These are phyloP conservation scores for Hyaena hyaena DNA, from an alignment of 2,113 vertebrate species.

Conservation along the genomic window DNA sequence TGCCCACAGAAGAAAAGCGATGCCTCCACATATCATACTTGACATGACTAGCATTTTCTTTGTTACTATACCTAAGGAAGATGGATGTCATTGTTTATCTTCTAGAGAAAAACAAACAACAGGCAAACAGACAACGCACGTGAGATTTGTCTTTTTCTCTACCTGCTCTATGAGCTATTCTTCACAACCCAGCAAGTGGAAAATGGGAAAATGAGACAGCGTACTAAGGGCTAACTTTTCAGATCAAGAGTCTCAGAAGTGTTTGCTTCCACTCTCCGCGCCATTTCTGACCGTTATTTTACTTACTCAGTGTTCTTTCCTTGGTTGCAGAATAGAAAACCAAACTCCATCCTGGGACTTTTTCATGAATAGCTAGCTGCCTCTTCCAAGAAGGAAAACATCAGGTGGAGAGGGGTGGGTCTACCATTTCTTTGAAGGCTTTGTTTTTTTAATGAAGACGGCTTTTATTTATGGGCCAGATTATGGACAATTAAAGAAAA, in stretches of 20 bases:
- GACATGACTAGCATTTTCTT: slow-evolving; percentile 23
- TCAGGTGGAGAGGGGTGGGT: background rate
- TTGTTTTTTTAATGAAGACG: background rate
- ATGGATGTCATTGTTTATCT: background rate
- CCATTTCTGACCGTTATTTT: background rate
- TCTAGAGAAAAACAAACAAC: background rate
- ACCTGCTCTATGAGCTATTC: background rate
- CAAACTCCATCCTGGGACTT: background rate
- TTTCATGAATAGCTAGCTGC: background rate
- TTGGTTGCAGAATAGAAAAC: background rate
- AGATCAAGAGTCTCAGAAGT: background rate
- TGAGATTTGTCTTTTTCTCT: background rate
- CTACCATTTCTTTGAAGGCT: background rate
- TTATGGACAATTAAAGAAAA: background rate
- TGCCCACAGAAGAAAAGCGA: slow-evolving; percentile 55
- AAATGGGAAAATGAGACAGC: background rate
- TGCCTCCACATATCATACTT: background rate
- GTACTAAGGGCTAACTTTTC: background rate
- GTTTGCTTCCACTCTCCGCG: background rate
- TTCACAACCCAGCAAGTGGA: background rate
- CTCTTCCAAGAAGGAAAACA: background rate
- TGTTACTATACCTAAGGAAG: background rate
- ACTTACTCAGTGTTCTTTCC: background rate
- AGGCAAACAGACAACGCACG: background rate
- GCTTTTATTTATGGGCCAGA: background rate